phyloP scores from a whole-genome alignment of 2,888 invertebrate genomes.

The Drosophila seclusa region DNA sequence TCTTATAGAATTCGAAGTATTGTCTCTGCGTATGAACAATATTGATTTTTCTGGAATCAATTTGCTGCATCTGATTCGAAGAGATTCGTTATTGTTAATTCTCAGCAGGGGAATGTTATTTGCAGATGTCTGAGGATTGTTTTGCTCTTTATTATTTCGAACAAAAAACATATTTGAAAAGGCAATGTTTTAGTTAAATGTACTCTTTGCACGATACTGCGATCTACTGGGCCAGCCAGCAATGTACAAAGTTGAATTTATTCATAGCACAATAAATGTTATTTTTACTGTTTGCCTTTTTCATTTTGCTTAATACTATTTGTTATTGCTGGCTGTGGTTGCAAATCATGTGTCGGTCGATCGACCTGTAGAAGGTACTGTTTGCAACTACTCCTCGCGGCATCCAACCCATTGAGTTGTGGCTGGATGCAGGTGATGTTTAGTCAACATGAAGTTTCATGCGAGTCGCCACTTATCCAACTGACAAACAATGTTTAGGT shows the following conservation, averaged over 20 bases:
- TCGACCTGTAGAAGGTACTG: conserved; percentile 11
- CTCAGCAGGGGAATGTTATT: background rate
- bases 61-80: background rate
- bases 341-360: conserved; percentile 2
- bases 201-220: background rate
- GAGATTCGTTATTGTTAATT: background rate
- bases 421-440: conserved; percentile 2
- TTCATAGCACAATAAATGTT: background rate
- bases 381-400: conserved; percentile 22
- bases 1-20: background rate
- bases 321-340: background rate
- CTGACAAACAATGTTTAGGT: conserved; percentile 6
- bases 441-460: conserved; percentile 27
- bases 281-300: background rate
- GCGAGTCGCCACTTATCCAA: conserved; percentile 12
- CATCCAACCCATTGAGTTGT: conserved; percentile 7
- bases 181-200: background rate
- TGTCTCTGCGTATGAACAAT: background rate
- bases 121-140: background rate
- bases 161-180: background rate
- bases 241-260: background rate
- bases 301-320: too few relatives aligned
- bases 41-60: background rate
- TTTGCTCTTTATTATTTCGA: background rate
- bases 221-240: background rate